Percentiles rank a stretch among this genome's conserved stretches.
phyloP scores from a whole-genome alignment of 2,113 vertebrate genomes.

The Callithrix jacchus region DNA sequence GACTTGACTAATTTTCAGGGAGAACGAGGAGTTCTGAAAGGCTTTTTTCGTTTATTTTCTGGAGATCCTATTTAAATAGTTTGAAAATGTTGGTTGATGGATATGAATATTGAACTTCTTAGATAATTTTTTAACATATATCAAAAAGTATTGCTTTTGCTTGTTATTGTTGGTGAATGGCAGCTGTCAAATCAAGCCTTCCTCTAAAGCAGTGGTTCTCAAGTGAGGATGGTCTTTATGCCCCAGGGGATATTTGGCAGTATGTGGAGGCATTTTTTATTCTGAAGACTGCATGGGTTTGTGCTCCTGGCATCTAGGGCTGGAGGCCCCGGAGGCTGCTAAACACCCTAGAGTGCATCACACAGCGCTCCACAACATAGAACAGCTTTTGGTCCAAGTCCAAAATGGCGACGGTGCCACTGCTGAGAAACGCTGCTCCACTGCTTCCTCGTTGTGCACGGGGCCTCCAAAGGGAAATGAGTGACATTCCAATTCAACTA shows the following conservation, averaged over 20 bases:
- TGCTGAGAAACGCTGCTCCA: neutral
- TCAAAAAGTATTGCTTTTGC: slow-evolving; percentile 36
- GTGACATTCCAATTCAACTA: neutral
- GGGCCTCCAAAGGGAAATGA: neutral
- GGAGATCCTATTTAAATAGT: slow-evolving; percentile 13
- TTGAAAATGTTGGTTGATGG: slow-evolving; percentile 49
- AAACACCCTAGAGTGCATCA: accelerated
- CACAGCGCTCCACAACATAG: neutral
- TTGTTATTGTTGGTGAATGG: neutral
- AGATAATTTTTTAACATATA: neutral
- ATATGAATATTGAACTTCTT: neutral
- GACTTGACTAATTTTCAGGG: slow-evolving; percentile 16
- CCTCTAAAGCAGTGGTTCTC: slow-evolving; percentile 24
- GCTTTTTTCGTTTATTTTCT: slow-evolving; percentile 16
- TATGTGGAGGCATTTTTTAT: neutral
- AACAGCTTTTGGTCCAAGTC: neutral
- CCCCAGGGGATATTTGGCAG: neutral
- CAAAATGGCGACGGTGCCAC: neutral
- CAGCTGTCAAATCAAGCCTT: neutral
- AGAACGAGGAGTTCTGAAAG: slow-evolving; percentile 27
- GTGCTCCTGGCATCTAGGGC: neutral
- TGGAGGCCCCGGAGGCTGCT: neutral
- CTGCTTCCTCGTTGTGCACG: neutral
- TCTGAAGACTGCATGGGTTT: neutral
- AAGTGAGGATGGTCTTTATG: neutral